Conservation (phyloP, 2,888 invertebrate genomes). For the Meiosimyza decipiens region DNA sequence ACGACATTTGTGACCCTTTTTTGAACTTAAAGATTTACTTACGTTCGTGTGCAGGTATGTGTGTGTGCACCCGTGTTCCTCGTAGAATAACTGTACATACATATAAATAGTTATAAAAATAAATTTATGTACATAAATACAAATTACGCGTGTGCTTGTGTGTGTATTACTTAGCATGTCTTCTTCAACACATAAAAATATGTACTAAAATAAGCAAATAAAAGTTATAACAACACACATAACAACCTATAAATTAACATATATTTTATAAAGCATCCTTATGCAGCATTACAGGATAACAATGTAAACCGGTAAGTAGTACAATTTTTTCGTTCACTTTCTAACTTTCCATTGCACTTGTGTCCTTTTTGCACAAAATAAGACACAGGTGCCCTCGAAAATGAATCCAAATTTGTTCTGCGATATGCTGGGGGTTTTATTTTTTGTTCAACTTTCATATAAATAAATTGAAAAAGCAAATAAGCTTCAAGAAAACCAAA, state of each 20-base stretch:
- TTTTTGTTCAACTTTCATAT: no score
- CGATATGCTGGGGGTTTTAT: no score
- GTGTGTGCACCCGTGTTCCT: background rate
- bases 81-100: background rate
- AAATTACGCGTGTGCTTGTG: background rate
- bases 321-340: background rate
- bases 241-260: conserved; percentile 10
- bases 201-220: conserved; percentile 1
- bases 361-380: background rate
- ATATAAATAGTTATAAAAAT: background rate
- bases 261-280: conserved; percentile 3
- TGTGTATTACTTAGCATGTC: background rate
- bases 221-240: background rate
- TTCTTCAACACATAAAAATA: background rate
- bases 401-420: conserved; percentile 22
- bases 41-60: background rate
- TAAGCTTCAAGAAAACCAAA: no score
- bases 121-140: conserved; percentile 5
- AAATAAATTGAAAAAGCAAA: no score
- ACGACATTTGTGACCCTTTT: no score
- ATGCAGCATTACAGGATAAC: background rate
- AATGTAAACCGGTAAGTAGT: conserved; percentile 6
- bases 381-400: conserved; percentile 13
- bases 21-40: background rate
- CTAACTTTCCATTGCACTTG: background rate